Evolutionary conservation across 23 tunicate genomes (phyloP).

Genomic region (Diplosoma virens): DNA sequence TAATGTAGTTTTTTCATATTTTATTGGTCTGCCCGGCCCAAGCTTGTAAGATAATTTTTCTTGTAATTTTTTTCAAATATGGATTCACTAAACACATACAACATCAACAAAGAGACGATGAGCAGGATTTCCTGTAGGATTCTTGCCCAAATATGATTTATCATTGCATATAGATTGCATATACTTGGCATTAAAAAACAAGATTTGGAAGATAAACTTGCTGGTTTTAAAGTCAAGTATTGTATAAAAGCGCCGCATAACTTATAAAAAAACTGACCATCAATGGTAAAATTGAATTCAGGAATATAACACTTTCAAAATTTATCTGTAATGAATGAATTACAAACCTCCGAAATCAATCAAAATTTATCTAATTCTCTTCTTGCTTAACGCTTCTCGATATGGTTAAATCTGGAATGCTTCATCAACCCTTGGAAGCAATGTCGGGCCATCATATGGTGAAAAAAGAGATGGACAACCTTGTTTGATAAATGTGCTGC

Average conservation of each 20-base stretch:
- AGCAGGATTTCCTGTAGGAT: too few relatives aligned
- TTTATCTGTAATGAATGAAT: neutral
- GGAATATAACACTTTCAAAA: neutral
- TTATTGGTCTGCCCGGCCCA: neutral
- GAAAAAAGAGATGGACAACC: neutral
- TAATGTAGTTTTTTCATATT: neutral
- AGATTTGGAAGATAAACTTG: neutral
- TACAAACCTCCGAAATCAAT: neutral
- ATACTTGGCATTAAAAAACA: neutral
- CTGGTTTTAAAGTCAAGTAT: neutral
- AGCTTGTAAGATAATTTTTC: neutral
- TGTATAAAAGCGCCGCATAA: neutral
- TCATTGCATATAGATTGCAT: neutral
- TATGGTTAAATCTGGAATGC: neutral
- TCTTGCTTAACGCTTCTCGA: neutral
- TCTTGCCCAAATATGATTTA: neutral
- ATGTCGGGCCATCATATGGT: neutral
- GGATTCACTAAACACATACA: too few relatives aligned
- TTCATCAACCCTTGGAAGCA: neutral
- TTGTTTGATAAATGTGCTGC: neutral
- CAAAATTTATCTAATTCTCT: neutral
- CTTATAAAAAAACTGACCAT: neutral
- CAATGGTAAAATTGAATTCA: neutral
- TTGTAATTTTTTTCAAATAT: neutral
- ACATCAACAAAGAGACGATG: too few relatives aligned